phyloP scores from a whole-genome alignment of 1,140 invertebrate genomes.

The Manduca sexta region DNA sequence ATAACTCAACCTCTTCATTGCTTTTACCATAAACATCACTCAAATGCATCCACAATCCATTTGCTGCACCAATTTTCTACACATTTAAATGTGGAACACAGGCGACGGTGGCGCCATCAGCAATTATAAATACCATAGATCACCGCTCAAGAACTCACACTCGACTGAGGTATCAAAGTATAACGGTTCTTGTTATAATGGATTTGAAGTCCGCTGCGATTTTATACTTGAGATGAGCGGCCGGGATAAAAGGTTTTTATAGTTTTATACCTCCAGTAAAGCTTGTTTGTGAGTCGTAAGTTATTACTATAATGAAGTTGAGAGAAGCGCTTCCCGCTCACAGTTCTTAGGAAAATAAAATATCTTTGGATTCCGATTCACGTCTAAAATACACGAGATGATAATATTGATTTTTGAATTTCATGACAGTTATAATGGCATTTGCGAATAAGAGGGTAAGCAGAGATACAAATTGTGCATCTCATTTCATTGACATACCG shows the following conservation, averaged over 20 bases:
- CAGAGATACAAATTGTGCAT: no score
- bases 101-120: constrained; percentile 20
- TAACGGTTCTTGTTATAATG: constrained; percentile 5
- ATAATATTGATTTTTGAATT: no score
- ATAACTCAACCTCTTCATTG: no score
- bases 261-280: constrained; percentile 24
- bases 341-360: no score
- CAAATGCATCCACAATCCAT: constrained; percentile 3
- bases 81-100: constrained; percentile 20
- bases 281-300: constrained; percentile 15
- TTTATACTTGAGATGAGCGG: constrained; percentile 24
- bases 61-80: background rate
- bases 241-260: constrained; percentile 29
- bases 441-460: no score
- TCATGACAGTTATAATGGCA: no score
- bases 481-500: no score
- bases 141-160: constrained; percentile 4
- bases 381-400: no score
- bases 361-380: no score
- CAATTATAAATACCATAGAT: constrained; percentile 15
- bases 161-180: background rate
- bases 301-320: constrained; percentile 2
- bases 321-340: no score
- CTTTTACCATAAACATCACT: background rate
- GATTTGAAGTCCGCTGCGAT: constrained; percentile 11